These are phyloP conservation scores for Eupristina koningsbergeri DNA, from an alignment of 1,140 invertebrate species.

Conservation along the genomic window DNA sequence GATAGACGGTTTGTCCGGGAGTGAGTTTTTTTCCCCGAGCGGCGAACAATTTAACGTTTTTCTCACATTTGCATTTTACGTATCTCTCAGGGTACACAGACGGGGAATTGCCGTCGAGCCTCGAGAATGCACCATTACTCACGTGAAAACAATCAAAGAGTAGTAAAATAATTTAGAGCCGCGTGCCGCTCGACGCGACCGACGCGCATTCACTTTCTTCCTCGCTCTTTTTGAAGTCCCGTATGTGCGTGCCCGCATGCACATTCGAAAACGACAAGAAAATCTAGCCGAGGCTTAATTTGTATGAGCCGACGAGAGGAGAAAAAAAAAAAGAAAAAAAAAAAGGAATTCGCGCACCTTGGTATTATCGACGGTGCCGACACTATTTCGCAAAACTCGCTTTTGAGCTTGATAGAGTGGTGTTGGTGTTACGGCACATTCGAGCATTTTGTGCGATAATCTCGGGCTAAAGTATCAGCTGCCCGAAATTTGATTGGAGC, in stretches of 20 bases:
- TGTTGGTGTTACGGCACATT: not conserved
- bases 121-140: not conserved
- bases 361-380: slow-evolving; percentile 16
- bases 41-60: not conserved
- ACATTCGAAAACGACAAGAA: not conserved
- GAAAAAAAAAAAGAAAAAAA: not conserved
- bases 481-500: not conserved
- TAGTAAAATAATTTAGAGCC: not conserved
- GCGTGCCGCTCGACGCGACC: not conserved
- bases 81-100: too few species aligned
- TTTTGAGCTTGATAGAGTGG: not conserved
- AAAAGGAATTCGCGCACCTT: slow-evolving; percentile 6
- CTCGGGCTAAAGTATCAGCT: too few species aligned
- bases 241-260: not conserved
- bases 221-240: too few species aligned
- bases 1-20: not conserved
- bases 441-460: not conserved
- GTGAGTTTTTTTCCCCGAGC: not conserved
- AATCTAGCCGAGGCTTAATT: not conserved
- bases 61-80: slow-evolving; percentile 23
- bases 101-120: too few species aligned
- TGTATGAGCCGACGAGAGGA: not conserved
- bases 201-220: slow-evolving; percentile 1
- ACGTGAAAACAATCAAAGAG: slow-evolving; percentile 29
- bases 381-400: not conserved